Evolutionary conservation across 2,113 vertebrate genomes (phyloP), one percentile per base, ranked within the genome.

Genomic region (Hippocampus comes): DNA sequence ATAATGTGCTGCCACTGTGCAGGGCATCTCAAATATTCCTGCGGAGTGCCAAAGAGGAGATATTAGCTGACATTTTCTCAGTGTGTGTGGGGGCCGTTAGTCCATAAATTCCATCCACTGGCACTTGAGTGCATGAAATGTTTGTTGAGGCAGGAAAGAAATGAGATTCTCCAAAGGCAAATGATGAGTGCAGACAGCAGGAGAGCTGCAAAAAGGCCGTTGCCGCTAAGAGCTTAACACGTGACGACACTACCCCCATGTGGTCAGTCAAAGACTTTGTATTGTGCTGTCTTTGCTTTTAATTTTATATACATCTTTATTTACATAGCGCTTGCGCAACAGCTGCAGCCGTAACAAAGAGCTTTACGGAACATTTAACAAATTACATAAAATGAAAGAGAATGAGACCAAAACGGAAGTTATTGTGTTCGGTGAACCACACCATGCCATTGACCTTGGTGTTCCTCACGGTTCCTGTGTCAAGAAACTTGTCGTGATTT

Each of bases 151-250:
- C 60, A 12, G 20, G 38, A 42, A 63, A 18, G 81, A 78, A 80
- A 69, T 70, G 11, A 27, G 0, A 0, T n/a, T 3, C 27, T 53
- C 41, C 53, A 76, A 84, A 82, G 34, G 65, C 67, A 70, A 70
- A 71, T 63, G 72, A 83, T 53, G 71, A 60, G 78, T 89, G 86
- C 83, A 81, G 81, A 86, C 82, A 76, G 71, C 25, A 56, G 1
- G 63, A 75, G 80, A 79, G 78, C 77, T 85, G 81, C 72, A 48
- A 74, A 63, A 63, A 56, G 55, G 55, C 66, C 30, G 69, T 70
- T 77, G 78, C 78, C 75, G 80, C 84, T 65, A 9, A n/a, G 55
- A 71, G n/a, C 0, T 2, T 38, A 70, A 71, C 51, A 20, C 4
- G 0, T 27, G 10, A 7, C 23, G 60, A 72, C 74, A 87, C 77